Percentiles rank a stretch among this genome's conserved stretches.
phyloP scores from a whole-genome alignment of 2,888 invertebrate genomes.

The Diarsia brunnea region DNA sequence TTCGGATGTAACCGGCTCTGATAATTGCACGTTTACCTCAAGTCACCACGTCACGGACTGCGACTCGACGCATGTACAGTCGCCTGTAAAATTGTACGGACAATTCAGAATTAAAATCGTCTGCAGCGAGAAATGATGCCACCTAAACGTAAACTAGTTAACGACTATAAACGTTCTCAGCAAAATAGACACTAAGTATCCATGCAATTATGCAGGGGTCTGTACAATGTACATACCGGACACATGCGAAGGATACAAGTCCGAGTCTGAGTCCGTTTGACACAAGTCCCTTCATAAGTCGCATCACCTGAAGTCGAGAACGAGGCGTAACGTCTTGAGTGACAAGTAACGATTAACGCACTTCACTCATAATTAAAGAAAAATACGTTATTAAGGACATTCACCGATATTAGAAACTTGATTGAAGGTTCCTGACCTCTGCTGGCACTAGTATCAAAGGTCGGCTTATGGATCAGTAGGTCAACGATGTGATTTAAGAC shows the following conservation, averaged over 20 bases:
- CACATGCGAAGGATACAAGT: too few species aligned
- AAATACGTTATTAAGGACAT: conserved; percentile 41
- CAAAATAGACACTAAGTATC: too few species aligned
- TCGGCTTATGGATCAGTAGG: conserved; percentile 46
- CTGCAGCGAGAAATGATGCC: too few species aligned
- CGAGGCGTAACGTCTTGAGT: conserved; percentile 16
- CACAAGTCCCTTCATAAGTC: neutral
- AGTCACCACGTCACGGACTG: neutral
- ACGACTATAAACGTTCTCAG: too few species aligned
- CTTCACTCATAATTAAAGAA: conserved; percentile 40
- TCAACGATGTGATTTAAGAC: conserved; percentile 48
- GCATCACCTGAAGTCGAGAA: neutral
- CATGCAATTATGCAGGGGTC: too few species aligned
- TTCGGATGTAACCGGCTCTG: neutral
- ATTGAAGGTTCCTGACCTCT: conserved; percentile 50
- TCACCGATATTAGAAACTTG: conserved; percentile 41
- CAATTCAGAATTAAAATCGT: too few species aligned
- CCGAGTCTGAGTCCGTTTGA: neutral
- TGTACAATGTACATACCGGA: too few species aligned
- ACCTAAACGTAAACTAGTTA: too few species aligned
- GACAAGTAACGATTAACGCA: conserved; percentile 25
- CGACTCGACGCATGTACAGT: too few species aligned
- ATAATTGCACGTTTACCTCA: neutral
- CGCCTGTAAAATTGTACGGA: too few species aligned
- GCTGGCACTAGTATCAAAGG: conserved; percentile 31